phyloP scores from a whole-genome alignment of 1,140 invertebrate genomes.

The Drosophila seguyi region DNA sequence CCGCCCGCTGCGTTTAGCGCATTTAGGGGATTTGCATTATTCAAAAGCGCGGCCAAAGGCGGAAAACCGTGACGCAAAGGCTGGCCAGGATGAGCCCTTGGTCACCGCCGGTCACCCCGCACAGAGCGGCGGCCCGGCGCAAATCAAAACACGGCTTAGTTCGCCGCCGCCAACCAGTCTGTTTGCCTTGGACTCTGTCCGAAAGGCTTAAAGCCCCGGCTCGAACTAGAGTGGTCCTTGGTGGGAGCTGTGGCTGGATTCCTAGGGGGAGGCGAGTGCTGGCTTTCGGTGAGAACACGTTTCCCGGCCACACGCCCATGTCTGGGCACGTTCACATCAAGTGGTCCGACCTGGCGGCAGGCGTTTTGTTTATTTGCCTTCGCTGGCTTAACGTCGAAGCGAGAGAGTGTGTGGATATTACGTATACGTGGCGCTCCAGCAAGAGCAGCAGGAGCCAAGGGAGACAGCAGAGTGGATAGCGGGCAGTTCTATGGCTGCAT shows the following conservation, averaged over 20 bases:
- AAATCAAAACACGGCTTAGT: constrained; percentile 73
- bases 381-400: constrained; percentile 28
- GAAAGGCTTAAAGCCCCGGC: constrained; percentile 39
- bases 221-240: constrained; percentile 11
- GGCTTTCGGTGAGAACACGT: constrained; percentile 23
- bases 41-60: constrained; percentile 58
- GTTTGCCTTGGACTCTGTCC: constrained; percentile 42
- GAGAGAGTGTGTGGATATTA: constrained; percentile 17
- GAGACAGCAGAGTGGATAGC: background rate
- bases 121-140: constrained; percentile 6
- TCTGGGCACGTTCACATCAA: constrained; percentile 66
- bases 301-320: constrained; percentile 49
- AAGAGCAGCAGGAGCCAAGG: background rate
- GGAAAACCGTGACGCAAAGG: constrained; percentile 56
- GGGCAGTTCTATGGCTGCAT: constrained; percentile 47
- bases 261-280: background rate
- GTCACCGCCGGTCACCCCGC: constrained; percentile 6
- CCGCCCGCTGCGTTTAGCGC: constrained; percentile 69
- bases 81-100: constrained; percentile 29
- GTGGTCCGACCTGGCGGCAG: constrained; percentile 49
- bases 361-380: constrained; percentile 75
- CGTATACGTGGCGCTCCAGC: constrained; percentile 2
- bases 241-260: background rate
- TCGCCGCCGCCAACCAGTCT: constrained; percentile 15
- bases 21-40: constrained; percentile 81